Evolutionary conservation across 2,888 invertebrate genomes (phyloP).

Genomic region (Lepidochrysops patricia): DNA sequence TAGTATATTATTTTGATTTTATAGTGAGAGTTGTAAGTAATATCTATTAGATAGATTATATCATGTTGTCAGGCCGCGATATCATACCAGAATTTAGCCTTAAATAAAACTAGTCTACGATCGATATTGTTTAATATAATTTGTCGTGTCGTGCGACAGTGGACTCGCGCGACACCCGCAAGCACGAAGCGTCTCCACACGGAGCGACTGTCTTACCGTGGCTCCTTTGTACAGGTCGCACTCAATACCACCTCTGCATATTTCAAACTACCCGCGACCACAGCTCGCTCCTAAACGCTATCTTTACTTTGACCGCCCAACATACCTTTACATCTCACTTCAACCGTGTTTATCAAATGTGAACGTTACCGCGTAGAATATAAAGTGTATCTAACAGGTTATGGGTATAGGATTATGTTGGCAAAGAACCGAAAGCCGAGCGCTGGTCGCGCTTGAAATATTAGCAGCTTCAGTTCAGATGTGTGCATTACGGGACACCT

Average conservation of each 20-base stretch:
- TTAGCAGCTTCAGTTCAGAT: constrained; percentile 60
- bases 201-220: constrained; percentile 49
- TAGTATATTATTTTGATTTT: too few relatives aligned
- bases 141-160: constrained; percentile 25
- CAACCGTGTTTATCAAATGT: constrained; percentile 21
- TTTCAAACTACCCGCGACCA: constrained; percentile 62
- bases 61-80: too few relatives aligned
- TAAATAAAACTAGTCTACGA: not conserved
- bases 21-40: too few relatives aligned
- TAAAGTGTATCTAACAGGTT: constrained; percentile 14
- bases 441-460: constrained; percentile 65
- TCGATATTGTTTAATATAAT: not conserved
- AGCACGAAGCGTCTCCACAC: constrained; percentile 50
- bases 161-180: constrained; percentile 38
- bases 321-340: constrained; percentile 24
- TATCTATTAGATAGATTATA: too few relatives aligned
- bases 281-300: constrained; percentile 61
- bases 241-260: constrained; percentile 69
- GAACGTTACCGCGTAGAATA: constrained; percentile 25
- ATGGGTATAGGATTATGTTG: constrained; percentile 25
- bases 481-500: constrained; percentile 56
- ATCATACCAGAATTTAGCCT: too few relatives aligned
- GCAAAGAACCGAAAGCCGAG: constrained; percentile 51
- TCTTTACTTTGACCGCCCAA: constrained; percentile 49
- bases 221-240: constrained; percentile 58